Conservation (phyloP, 2,888 invertebrate species). For the Pasiphila rectangulata region DNA sequence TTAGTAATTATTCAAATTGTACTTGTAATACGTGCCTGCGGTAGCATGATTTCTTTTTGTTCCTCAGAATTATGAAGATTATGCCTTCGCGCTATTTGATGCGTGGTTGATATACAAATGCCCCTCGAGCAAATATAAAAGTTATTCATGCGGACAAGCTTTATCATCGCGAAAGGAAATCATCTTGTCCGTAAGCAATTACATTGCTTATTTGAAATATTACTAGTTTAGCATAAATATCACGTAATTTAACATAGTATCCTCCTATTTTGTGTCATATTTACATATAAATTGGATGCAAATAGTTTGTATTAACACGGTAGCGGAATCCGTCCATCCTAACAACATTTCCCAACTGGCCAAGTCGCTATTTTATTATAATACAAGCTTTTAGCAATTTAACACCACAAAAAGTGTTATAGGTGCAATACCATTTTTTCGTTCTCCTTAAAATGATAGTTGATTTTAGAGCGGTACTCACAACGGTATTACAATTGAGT, state of each 20-base stretch:
- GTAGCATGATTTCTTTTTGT: constrained; percentile 51
- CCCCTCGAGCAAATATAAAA: constrained; percentile 18
- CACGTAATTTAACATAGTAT: constrained; percentile 6
- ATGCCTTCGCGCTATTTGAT: constrained; percentile 30
- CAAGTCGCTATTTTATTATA: too few species aligned
- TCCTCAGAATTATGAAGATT: constrained; percentile 49
- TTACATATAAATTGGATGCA: constrained; percentile 20
- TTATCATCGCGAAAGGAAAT: constrained; percentile 16
- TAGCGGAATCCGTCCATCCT: constrained; percentile 9
- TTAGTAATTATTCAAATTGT: constrained; percentile 64
- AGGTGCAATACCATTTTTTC: constrained; percentile 28
- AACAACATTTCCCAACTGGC: constrained; percentile 15
- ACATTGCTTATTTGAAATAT: constrained; percentile 7
- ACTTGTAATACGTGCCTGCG: constrained; percentile 48
- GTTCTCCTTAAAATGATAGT: constrained; percentile 51
- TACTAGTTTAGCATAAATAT: constrained; percentile 19
- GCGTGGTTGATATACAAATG: constrained; percentile 27
- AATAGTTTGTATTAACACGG: constrained; percentile 15
- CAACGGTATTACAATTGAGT: constrained; percentile 65
- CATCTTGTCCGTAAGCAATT: constrained; percentile 10
- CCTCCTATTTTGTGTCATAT: constrained; percentile 24
- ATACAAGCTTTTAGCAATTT: not conserved
- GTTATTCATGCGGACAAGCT: constrained; percentile 14
- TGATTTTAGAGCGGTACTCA: constrained; percentile 61
- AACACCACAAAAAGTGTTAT: not conserved